A percentile compares a stretch with the other conserved stretches of the same genome.
These are phyloP conservation scores for Gavia stellata DNA, from an alignment of 2,113 vertebrate genomes.

Conservation along the genomic window DNA sequence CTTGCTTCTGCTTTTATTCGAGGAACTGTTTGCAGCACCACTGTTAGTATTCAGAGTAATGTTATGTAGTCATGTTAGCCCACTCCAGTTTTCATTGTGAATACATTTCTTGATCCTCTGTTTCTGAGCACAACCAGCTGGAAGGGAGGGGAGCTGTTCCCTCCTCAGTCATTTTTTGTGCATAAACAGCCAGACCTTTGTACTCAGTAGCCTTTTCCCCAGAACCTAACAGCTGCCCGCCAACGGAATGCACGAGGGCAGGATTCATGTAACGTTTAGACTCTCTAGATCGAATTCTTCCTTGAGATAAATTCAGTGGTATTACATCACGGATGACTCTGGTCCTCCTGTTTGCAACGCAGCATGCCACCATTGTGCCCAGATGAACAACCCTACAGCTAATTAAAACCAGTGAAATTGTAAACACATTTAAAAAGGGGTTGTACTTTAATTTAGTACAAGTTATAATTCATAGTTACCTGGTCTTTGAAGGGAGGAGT, in stretches of 20 bases:
- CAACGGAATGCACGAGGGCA: not conserved
- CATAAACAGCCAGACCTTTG: conserved; percentile 9
- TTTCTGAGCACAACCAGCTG: conserved; percentile 28
- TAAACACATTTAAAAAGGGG: not conserved
- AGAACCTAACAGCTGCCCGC: not conserved
- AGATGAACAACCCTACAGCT: not conserved
- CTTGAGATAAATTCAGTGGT: not conserved
- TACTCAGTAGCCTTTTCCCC: not conserved
- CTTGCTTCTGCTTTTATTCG: not conserved
- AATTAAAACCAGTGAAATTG: not conserved
- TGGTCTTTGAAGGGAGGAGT: not conserved
- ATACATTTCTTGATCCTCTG: not conserved
- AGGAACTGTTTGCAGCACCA: not conserved
- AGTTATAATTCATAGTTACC: not conserved
- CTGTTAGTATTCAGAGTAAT: not conserved
- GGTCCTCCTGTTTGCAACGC: not conserved
- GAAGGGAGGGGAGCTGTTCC: not conserved
- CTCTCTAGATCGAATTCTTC: not conserved
- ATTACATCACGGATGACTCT: not conserved
- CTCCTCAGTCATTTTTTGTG: conserved; percentile 5
- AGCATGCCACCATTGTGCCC: not conserved
- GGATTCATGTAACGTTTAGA: not conserved
- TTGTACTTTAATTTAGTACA: not conserved
- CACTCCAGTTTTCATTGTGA: not conserved
- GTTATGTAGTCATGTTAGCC: not conserved